phyloP scores from a whole-genome alignment of 2,888 invertebrate genomes.

The Cantharis rufa region DNA sequence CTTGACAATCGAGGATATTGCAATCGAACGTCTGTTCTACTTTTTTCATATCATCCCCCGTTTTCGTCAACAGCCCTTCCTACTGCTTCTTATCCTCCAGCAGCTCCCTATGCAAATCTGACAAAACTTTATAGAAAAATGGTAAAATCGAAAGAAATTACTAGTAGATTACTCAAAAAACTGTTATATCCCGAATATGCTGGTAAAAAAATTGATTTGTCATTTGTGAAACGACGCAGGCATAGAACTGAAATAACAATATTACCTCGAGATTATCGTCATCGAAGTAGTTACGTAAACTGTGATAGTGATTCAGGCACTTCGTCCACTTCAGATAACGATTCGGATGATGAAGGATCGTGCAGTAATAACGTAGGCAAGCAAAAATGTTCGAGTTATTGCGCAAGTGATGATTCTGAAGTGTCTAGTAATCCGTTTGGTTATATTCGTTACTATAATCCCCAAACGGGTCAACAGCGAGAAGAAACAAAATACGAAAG shows the following conservation, averaged over 20 bases:
- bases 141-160: constrained; percentile 73
- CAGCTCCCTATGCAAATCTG: constrained; percentile 77
- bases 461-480: constrained; percentile 54
- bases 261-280: constrained; percentile 45
- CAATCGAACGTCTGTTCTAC: constrained; percentile 59
- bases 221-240: constrained; percentile 60
- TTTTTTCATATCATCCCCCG: constrained; percentile 48
- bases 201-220: constrained; percentile 60
- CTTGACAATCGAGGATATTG: constrained; percentile 62
- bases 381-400: constrained; percentile 48
- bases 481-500: constrained; percentile 57
- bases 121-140: constrained; percentile 77
- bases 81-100: constrained; percentile 74
- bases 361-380: constrained; percentile 65
- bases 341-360: constrained; percentile 52
- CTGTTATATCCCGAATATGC: constrained; percentile 70
- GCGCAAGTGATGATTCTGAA: constrained; percentile 60
- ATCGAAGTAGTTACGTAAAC: constrained; percentile 48
- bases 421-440: constrained; percentile 67
- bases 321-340: constrained; percentile 54
- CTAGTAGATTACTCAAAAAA: constrained; percentile 72
- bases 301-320: constrained; percentile 53
- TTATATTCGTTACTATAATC: constrained; percentile 68
- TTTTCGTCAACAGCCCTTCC: constrained; percentile 64
- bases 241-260: constrained; percentile 57